Percentiles rank a stretch among this genome's conserved stretches.
These are phyloP conservation scores for Columba guinea DNA, from an alignment of 2,797 vertebrate genomes.

Conservation along the genomic window DNA sequence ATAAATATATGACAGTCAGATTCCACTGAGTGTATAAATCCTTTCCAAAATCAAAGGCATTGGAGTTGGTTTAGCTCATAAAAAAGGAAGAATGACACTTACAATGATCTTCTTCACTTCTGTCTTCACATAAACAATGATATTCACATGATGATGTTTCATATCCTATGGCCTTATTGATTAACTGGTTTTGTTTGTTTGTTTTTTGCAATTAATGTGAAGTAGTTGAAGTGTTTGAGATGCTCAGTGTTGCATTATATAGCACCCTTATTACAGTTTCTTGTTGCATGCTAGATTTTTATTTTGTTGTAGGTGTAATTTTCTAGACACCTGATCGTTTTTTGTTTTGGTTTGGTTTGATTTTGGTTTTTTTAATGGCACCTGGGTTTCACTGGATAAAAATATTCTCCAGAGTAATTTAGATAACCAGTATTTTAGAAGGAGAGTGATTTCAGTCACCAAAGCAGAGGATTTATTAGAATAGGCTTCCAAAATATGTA, in stretches of 20 bases:
- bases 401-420: not conserved
- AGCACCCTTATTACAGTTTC: not conserved
- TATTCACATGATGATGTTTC: not conserved
- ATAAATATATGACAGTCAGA: not conserved
- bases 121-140: not conserved
- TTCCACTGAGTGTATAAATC: not conserved
- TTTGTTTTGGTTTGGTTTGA: not conserved
- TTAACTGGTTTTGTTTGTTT: not conserved
- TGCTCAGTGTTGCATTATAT: fast-evolving
- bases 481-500: not conserved
- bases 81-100: not conserved
- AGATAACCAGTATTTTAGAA: not conserved
- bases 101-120: not conserved
- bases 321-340: not conserved
- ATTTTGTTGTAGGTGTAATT: not conserved
- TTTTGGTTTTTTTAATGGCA: not conserved
- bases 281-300: not conserved
- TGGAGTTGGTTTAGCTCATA: not conserved
- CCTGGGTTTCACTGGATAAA: not conserved
- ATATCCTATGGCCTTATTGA: not conserved
- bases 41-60: not conserved
- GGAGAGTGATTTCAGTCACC: not conserved
- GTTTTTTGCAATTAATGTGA: not conserved
- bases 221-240: not conserved
- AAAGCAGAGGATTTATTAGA: not conserved